phyloP scores from a whole-genome alignment of 2,888 invertebrate genomes.

The Autographa gamma region DNA sequence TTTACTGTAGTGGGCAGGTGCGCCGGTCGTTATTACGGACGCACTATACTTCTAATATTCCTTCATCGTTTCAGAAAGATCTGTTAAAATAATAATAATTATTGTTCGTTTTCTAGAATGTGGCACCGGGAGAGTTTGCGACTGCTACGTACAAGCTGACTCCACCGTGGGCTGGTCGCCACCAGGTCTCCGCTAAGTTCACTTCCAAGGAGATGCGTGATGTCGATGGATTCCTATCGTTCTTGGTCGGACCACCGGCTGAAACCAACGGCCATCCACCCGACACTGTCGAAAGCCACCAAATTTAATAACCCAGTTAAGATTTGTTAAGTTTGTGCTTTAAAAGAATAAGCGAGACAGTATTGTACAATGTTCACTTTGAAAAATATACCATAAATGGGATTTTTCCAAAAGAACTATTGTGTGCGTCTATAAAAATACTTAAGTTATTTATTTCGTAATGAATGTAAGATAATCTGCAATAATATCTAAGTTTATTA shows the following conservation, averaged over 20 bases:
- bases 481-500: neutral
- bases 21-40: constrained; percentile 11
- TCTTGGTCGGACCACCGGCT: constrained; percentile 89
- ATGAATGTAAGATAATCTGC: constrained; percentile 23
- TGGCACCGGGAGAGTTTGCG: constrained; percentile 91
- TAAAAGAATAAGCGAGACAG: neutral
- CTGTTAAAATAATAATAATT: neutral
- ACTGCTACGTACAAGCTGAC: constrained; percentile 93
- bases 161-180: constrained; percentile 93
- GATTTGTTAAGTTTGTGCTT: constrained; percentile 12
- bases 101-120: constrained; percentile 51
- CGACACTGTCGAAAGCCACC: constrained; percentile 70
- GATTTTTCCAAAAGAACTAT: constrained; percentile 3
- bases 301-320: constrained; percentile 61
- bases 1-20: neutral
- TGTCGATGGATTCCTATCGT: constrained; percentile 95
- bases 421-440: constrained; percentile 26
- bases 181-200: constrained; percentile 96
- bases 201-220: constrained; percentile 95
- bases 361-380: neutral
- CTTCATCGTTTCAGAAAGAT: neutral
- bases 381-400: neutral
- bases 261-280: constrained; percentile 78
- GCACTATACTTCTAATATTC: neutral
- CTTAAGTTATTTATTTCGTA: constrained; percentile 47